Conservation (phyloP, 2,797 vertebrate genomes). For the Ctenopoma multispine region DNA sequence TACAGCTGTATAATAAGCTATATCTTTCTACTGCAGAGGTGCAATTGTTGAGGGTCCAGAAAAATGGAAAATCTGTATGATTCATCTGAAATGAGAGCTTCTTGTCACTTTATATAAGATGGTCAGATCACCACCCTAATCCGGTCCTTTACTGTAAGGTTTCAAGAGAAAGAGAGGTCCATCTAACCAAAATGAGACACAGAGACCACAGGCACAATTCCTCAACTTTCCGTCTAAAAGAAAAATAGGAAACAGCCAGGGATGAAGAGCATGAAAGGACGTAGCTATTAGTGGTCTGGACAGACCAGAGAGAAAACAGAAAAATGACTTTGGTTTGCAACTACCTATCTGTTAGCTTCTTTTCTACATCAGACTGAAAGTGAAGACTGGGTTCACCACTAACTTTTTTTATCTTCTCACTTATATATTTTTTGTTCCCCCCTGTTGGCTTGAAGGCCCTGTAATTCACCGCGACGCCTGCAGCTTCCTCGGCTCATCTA, state of each 20-base stretch:
- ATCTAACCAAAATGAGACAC: slow-evolving; percentile 53
- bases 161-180: slow-evolving; percentile 35
- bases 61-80: too few species aligned
- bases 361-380: slow-evolving; percentile 55
- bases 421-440: slow-evolving; percentile 31
- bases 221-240: slow-evolving; percentile 56
- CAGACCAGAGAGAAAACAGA: slow-evolving; percentile 41
- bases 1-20: too few species aligned
- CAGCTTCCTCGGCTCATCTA: slow-evolving; percentile 43
- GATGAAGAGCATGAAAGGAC: slow-evolving; percentile 50
- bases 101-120: too few species aligned
- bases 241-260: slow-evolving; percentile 32
- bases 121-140: background rate
- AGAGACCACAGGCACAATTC: slow-evolving; percentile 38
- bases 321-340: slow-evolving; percentile 36
- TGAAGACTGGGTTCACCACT: slow-evolving; percentile 50
- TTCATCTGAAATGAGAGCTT: too few species aligned
- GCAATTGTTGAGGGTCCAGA: too few species aligned
- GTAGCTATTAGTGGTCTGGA: slow-evolving; percentile 69
- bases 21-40: too few species aligned
- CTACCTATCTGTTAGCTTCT: slow-evolving; percentile 52
- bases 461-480: slow-evolving; percentile 56
- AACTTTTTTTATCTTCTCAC: slow-evolving; percentile 47
- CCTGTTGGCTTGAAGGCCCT: slow-evolving; percentile 43
- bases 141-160: slow-evolving; percentile 14